Evolutionary conservation across 2,797 vertebrate species (phyloP), one percentile per base, ranked within the genome.

Genomic region (Sphenopsis melanotis): DNA sequence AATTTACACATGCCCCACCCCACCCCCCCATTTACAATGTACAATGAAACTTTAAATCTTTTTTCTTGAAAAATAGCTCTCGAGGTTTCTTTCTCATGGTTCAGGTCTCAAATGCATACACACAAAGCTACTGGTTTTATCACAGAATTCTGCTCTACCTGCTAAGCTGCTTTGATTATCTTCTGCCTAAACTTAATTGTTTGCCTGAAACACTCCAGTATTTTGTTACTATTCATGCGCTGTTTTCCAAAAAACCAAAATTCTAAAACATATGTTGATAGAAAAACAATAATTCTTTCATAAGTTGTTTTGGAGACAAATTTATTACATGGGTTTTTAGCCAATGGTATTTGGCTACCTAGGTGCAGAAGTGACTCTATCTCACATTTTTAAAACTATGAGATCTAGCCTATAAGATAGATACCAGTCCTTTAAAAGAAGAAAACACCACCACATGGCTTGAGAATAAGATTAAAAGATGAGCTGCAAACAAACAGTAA

Each of bases 1-100:
- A 52, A 83, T 18, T 22, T 11, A 30, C 12, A 22, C 11, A 10
- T 5, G 2, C 6, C 20, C 2, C 4, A 3, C 10, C 7, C 2
- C 21, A 16, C 15, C 3, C 11, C 10, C 2, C 26, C 4, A 27
- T 27, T 64, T 65, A 70, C 15, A 42, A 69, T 7, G 29, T 61
- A 70, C 16, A 42, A 69, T 7, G 32, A 60, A 93, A 26, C 20
- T 53, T 61, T 17, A 7, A 3, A 2, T 30, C 9, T 52, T 12
- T 24, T 59, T 34, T 10, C 41, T 61, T 74, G 24, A 91, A 72
- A 68, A 83, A 71, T 4, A 72, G 39, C 15, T 52, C 69, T 75
- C 3, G 1, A 87, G 20, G 17, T 13, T 81, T 89, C 41, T 57
- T 34, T 29, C 10, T 89, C 5, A 1, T 60, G 55, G 50, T 10